phyloP scores from a whole-genome alignment of 92 coral and sea anemone genomes.

The Parazoanthus atlanticus region DNA sequence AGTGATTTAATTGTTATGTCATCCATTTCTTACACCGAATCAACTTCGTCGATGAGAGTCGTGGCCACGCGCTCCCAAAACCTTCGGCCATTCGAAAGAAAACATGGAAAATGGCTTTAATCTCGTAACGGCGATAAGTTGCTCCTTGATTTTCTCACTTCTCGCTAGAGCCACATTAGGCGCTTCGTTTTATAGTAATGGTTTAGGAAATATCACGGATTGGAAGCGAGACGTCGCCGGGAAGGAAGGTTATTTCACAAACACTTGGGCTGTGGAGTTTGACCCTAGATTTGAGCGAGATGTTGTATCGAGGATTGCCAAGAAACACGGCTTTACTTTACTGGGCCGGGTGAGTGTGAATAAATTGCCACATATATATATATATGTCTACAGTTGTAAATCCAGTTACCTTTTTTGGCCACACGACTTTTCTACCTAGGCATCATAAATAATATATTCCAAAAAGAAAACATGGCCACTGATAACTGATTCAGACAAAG shows the following conservation, averaged over 20 bases:
- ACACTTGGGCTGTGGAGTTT: slow-evolving; percentile 99
- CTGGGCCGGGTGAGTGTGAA: slow-evolving; percentile 85
- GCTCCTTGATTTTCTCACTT: slow-evolving; percentile 22
- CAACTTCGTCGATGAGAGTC: slow-evolving; percentile 27
- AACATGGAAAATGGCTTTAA: slow-evolving; percentile 79
- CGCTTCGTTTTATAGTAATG: slow-evolving; percentile 13
- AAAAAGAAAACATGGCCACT: slow-evolving; percentile 1
- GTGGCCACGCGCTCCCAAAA: slow-evolving; percentile 24
- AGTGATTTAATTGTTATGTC: slow-evolving; percentile 85
- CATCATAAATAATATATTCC: slow-evolving; percentile 25
- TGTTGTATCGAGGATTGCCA: slow-evolving; percentile 74
- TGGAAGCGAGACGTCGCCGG: slow-evolving; percentile 84
- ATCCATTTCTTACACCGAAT: slow-evolving; percentile 51
- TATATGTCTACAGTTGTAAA: background rate
- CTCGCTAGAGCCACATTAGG: slow-evolving; percentile 23
- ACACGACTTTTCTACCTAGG: background rate
- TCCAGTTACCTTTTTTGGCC: background rate
- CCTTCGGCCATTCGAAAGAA: slow-evolving; percentile 56
- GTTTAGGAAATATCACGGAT: slow-evolving; percentile 53
- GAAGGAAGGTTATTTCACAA: slow-evolving; percentile 94
- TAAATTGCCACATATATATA: background rate
- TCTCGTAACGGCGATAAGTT: slow-evolving; percentile 56
- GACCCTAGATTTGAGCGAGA: slow-evolving; percentile 81
- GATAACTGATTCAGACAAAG: slow-evolving; percentile 16
- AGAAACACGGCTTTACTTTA: slow-evolving; percentile 87